Base-by-base conservation (phyloP, 2,797 vertebrate species). In the Malacoctenus gilli region DNA sequence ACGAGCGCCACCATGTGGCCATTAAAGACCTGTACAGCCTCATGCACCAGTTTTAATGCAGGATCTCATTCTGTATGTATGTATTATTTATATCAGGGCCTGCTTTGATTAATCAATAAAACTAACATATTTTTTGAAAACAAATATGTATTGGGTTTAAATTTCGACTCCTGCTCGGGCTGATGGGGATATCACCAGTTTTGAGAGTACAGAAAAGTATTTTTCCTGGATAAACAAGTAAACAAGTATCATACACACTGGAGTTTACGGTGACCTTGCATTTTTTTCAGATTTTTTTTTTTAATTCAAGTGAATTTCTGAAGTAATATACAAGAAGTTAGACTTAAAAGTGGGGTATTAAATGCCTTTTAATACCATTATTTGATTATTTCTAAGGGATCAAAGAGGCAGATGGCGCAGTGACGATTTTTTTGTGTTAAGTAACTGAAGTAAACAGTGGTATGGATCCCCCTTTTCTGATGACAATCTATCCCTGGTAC, bases 1-100 rank as follows among this genome's bases (percentile, higher is more conserved):
- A 83, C 46, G 84, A 89, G 86, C 88, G 18, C 88, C 89, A 83
- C 43, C 89, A 83, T 74, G 89, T 83, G 89, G 82, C 54, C 8
- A 28, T 10, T 34, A 13, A 1, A 31, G 64, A 59, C 25, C 32
- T 60, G 84, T 86, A 44, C 83, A 87, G 41, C 49, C 53, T 48
- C 46, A 32, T 71, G 63, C 77, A 60, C 32, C 73, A 69, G 47
- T 59, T n/a, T 46, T 19, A 14, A 66, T 23, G 49, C 66, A 78
- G 42, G 59, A 54, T 48, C 15, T 59, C 30, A 20, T 44, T 68
- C 58, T 80, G 75, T 66, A 77, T 60, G n/a, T n/a, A 75, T 82
- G 59, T 77, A 43, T 73, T 72, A 66, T 80, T 79, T 77, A 77
- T 79, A 56, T 35, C 56, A 70, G 74, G 64, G 54, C 34, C 60